Evolutionary conservation across 2,888 invertebrate species (phyloP), one percentile per base, ranked within the genome.

Genomic region (Galeruca laticollis): DNA sequence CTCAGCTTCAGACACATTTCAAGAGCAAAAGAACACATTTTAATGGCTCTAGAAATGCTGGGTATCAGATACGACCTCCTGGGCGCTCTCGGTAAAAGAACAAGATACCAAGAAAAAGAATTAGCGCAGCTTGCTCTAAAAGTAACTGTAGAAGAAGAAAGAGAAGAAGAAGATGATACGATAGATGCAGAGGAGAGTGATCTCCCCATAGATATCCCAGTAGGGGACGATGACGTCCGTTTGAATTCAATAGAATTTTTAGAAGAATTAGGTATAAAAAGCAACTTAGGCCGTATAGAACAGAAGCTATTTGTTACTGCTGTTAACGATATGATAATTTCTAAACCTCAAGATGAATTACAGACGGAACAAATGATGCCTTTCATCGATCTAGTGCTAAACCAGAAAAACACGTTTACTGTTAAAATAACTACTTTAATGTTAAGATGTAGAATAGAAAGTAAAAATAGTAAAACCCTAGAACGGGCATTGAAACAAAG

Each of bases 211-310:
- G 89, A 94, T 74, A 82, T 97, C 3, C 87, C 90, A 56, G 84
- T 97, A 31, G 90, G 95, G 73, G 98, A 98, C 86, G 98, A n/a
- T n/a, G n/a, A 98, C 77, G 91, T 95, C 1, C 88, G 97, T 64
- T 86, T 98, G 49, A 93, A 97, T 78, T 90, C 90, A 75, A 91
- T 97, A 59, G 86, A 91, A 72, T 96, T 94, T 82, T 84, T 88
- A 4, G 91, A 93, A 75, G 85, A 86, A 70, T 86, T 87, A 62
- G 88, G 90, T 8, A 75, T 79, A 33, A 73, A 66, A 15, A 56
- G 73, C 8, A 66, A 71, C 78, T 83, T 96, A 69, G 91, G 92
- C 1, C 90, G 91, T 75, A 84, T 92, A 43, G 91, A 95, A 77
- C 94, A 97, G 83, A 91, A 93, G n/a, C 85, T 95, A 11, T 88